Conservation (phyloP, 2,888 invertebrate species). For the Torymus texanus region DNA sequence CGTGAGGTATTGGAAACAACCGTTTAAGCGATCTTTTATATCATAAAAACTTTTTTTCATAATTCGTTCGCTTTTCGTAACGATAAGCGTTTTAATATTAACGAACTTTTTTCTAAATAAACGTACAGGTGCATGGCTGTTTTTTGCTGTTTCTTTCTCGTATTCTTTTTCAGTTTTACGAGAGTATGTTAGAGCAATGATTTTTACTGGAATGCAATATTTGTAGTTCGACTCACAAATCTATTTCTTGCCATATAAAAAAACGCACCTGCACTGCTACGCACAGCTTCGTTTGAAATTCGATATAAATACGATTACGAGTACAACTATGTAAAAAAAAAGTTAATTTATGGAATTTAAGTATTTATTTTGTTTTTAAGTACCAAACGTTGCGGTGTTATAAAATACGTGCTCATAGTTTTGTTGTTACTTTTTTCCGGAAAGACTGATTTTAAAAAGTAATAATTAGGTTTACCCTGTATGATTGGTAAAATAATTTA, state of each 20-base stretch:
- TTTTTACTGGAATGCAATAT: constrained; percentile 58
- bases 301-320: constrained; percentile 10
- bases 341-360: background rate
- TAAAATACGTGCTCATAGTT: constrained; percentile 24
- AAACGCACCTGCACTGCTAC: constrained; percentile 60
- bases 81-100: constrained; percentile 42
- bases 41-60: constrained; percentile 25
- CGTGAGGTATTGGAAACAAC: constrained; percentile 84
- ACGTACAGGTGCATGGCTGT: constrained; percentile 68
- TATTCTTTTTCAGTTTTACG: constrained; percentile 40
- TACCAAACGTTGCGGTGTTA: constrained; percentile 14
- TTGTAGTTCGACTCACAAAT: constrained; percentile 50
- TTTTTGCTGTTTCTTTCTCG: constrained; percentile 58
- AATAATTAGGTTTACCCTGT: constrained; percentile 27
- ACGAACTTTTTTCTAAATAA: constrained; percentile 35
- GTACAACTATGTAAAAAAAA: constrained; percentile 11
- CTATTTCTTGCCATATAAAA: constrained; percentile 43
- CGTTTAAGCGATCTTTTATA: constrained; percentile 75
- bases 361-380: constrained; percentile 34
- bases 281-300: constrained; percentile 60
- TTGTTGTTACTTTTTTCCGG: constrained; percentile 22
- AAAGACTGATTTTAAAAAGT: constrained; percentile 58
- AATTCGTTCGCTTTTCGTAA: constrained; percentile 45
- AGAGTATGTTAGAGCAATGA: constrained; percentile 43
- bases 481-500: constrained; percentile 35